phyloP scores from a whole-genome alignment of 2,113 vertebrate species.

The Montifringilla adamsi region DNA sequence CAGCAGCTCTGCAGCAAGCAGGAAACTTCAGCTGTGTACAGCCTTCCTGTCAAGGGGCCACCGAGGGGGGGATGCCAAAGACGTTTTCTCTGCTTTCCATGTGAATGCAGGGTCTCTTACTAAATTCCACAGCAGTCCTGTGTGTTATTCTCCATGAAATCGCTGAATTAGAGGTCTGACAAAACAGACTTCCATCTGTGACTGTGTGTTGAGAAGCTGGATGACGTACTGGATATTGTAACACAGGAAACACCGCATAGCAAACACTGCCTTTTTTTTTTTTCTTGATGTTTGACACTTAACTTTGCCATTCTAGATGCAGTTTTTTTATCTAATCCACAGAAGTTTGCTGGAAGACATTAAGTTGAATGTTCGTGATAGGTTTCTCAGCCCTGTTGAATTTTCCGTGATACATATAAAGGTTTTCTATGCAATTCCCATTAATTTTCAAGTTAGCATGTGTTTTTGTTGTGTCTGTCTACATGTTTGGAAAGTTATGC shows the following conservation, averaged over 20 bases:
- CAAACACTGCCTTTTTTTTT: background rate
- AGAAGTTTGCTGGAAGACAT: background rate
- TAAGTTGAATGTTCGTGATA: background rate
- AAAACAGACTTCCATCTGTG: slow-evolving; percentile 22
- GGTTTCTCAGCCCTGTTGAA: background rate
- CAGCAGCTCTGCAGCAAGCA: background rate
- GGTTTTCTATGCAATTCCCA: background rate
- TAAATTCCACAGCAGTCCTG: background rate
- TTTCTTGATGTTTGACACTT: background rate
- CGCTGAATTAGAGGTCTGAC: background rate
- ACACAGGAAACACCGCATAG: background rate
- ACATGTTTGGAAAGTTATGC: background rate
- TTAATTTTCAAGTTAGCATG: background rate
- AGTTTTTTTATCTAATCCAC: background rate
- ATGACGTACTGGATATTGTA: background rate
- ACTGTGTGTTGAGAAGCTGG: background rate
- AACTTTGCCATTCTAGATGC: background rate
- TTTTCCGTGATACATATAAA: background rate
- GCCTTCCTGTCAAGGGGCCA: slow-evolving; percentile 3
- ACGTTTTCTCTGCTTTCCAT: background rate
- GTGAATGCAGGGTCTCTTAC: background rate
- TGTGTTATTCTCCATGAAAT: slow-evolving; percentile 15
- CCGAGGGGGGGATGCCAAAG: background rate
- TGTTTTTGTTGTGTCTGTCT: background rate
- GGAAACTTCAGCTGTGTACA: background rate